Percentiles rank a stretch among this genome's conserved stretches.
Conservation (phyloP, 2,797 vertebrate species). For the Emys orbicularis region DNA sequence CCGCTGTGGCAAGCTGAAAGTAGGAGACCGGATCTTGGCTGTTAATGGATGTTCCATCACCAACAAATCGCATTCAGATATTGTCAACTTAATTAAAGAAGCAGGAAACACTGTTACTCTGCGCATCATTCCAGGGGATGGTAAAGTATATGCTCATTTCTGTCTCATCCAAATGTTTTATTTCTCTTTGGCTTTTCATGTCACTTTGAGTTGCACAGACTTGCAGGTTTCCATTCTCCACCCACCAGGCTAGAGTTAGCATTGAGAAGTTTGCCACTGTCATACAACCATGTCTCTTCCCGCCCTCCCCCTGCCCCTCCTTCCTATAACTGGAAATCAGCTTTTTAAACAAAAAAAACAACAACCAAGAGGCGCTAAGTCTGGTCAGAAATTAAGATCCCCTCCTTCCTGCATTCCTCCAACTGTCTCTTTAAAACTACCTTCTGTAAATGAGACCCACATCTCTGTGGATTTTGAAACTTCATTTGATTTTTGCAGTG, state of each 20-base stretch:
- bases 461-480: accelerated
- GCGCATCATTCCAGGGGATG: slow-evolving; percentile 98
- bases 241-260: neutral
- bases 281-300: neutral
- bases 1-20: slow-evolving; percentile 98
- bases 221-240: accelerated
- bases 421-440: neutral
- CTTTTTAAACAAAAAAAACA: neutral
- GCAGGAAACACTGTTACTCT: slow-evolving; percentile 99
- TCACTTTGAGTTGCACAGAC: neutral
- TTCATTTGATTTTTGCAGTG: slow-evolving; percentile 13
- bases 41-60: slow-evolving; percentile 98
- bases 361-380: neutral
- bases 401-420: accelerated
- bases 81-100: slow-evolving; percentile 99
- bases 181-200: neutral
- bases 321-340: neutral
- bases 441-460: neutral
- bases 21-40: slow-evolving; percentile 98
- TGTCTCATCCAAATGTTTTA: neutral
- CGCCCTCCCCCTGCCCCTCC: neutral
- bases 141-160: slow-evolving; percentile 85
- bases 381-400: accelerated
- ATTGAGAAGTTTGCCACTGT: neutral
- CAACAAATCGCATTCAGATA: slow-evolving; percentile 99